Percentiles rank a stretch among this genome's conserved stretches.
Evolutionary conservation across 1,140 invertebrate genomes (phyloP).

Genomic region (Leucophenga varia): DNA sequence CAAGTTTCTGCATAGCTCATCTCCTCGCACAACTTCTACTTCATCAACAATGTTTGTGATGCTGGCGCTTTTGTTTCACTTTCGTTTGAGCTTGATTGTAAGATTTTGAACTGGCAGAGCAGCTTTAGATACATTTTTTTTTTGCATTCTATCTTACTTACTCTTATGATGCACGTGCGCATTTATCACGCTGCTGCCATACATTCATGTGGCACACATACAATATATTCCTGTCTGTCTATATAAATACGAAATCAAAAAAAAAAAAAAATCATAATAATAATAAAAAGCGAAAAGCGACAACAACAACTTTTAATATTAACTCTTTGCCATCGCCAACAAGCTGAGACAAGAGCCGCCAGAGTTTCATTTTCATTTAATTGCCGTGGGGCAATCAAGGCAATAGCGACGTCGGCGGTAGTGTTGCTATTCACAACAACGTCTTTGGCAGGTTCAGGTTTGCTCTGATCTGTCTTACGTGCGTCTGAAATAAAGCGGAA

Average conservation of each 20-base stretch:
- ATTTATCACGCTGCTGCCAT: slow-evolving; percentile 48
- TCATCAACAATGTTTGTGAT: slow-evolving; percentile 11
- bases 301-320: no score
- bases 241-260: no score
- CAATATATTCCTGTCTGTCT: no score
- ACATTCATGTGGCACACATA: slow-evolving; percentile 28
- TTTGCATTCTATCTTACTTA: no score
- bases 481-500: no score
- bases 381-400: slow-evolving; percentile 13
- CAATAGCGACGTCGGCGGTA: background rate
- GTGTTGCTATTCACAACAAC: background rate
- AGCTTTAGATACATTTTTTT: slow-evolving; percentile 6
- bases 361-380: slow-evolving; percentile 41
- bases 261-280: no score
- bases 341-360: slow-evolving; percentile 1
- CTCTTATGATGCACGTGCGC: no score
- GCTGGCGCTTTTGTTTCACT: slow-evolving; percentile 49
- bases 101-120: no score
- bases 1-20: no score
- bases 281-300: no score
- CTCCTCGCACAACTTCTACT: no score
- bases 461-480: background rate
- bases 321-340: no score
- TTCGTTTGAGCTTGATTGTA: slow-evolving; percentile 48
- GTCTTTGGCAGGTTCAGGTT: background rate